Evolutionary conservation across 2,113 vertebrate species (phyloP).

Genomic region (Plestiodon gilberti): DNA sequence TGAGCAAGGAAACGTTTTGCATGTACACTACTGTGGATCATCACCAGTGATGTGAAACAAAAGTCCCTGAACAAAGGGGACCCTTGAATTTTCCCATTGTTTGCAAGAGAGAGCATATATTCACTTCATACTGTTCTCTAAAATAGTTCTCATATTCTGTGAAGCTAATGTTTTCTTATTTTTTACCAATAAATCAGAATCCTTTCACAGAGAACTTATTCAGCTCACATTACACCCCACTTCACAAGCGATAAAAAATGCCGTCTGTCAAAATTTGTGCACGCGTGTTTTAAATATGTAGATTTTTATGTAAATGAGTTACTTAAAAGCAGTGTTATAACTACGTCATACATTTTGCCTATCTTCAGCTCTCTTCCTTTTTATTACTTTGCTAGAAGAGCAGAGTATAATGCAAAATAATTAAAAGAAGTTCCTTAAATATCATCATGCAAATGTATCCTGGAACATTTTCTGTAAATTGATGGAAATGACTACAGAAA

Average conservation of each 20-base stretch:
- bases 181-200: neutral
- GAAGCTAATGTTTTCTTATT: neutral
- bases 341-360: neutral
- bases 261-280: slow-evolving; percentile 4
- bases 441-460: slow-evolving; percentile 1
- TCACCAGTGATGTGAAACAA: no score
- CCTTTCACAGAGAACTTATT: neutral
- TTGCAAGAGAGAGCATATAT: neutral
- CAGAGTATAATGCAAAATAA: neutral
- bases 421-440: slow-evolving; percentile 28
- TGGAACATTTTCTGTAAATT: neutral
- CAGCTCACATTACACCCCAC: neutral
- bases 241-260: neutral
- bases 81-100: neutral
- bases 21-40: neutral
- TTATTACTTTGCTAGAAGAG: neutral
- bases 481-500: neutral
- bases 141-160: neutral
- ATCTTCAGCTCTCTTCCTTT: neutral
- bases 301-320: slow-evolving; percentile 14
- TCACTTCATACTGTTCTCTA: neutral
- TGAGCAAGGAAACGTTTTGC: neutral
- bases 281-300: neutral
- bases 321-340: neutral
- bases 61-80: neutral